Evolutionary conservation across 1,140 invertebrate genomes (phyloP), one percentile per base, ranked within the genome.

Genomic region (Chrysoperla carnea): DNA sequence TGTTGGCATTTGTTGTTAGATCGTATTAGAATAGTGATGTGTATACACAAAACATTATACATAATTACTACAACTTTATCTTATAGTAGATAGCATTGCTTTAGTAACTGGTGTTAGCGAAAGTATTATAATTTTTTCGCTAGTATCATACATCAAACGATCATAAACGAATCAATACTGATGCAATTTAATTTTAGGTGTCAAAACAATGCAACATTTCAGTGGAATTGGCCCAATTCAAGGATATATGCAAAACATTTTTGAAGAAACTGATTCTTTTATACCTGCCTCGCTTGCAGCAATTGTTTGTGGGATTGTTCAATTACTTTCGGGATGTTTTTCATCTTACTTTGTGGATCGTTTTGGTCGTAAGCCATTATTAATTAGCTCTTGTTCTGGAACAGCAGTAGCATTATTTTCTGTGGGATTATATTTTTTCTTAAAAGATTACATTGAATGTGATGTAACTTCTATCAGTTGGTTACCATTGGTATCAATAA

Each of bases 211-310:
- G 23, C 38, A 40, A 14, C 59, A 59, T 40, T 52, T 57, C 13
- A 52, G 52, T 23, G 59, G 58, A n/a, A 42, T 54, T n/a, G n/a
- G 0, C 55, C 54, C 47, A 29, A 39, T 60, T 12, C 47, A 46
- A 7, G 58, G 57, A 41, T 62, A 61, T 35, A 55, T 59, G 17
- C 44, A 55, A 41, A 49, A 54, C 15, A 54, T 62, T n/a, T 41
- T 60, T 12, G 40, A 44, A 4, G 38, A 38, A 9, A 56, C 56
- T 13, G 53, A 57, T 4, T 47, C 42, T 36, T 29, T 48, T 5
- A 44, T 41, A 12, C 39, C 41, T 29, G 35, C 46, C 46, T 56
- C 49, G 27, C 35, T 49, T 6, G 29, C 56, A n/a, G 56, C 56
- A 50, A 39, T 60, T 17, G 44, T 50, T 6, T 45, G 44, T 6